Evolutionary conservation across 2,797 vertebrate species (phyloP).

Genomic region (Buphagus erythrorhynchus): DNA sequence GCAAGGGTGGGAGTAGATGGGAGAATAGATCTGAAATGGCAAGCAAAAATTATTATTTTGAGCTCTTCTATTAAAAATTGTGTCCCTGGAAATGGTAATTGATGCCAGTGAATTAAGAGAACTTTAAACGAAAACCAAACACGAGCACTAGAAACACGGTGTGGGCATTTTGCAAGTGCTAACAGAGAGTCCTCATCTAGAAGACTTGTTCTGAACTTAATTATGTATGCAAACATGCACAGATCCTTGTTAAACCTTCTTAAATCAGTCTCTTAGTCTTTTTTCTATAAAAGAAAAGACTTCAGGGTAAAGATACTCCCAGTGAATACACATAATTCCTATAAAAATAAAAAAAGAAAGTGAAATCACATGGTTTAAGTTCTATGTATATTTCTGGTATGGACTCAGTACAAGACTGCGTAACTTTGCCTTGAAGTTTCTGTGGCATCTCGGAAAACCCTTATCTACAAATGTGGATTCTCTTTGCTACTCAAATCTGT

Average conservation of each 20-base stretch:
- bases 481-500: not conserved
- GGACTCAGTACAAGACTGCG: not conserved
- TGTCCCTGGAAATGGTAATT: not conserved
- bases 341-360: not conserved
- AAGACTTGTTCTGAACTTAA: not conserved
- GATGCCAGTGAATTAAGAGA: not conserved
- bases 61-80: not conserved
- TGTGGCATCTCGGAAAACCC: not conserved
- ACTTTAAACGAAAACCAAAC: not conserved
- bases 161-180: not conserved
- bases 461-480: not conserved
- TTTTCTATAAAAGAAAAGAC: not conserved
- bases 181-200: not conserved
- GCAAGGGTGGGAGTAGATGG: rapidly evolving
- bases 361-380: not conserved
- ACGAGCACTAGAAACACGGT: rapidly evolving
- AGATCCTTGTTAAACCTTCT: not conserved
- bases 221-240: not conserved
- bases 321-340: not conserved
- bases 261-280: not conserved
- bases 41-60: not conserved
- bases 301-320: not conserved
- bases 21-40: not conserved
- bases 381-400: not conserved
- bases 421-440: not conserved